A percentile compares a stretch with the other conserved stretches of the same genome.
phyloP scores from a whole-genome alignment of 2,797 vertebrate genomes.

The Cottoperca gobio region DNA sequence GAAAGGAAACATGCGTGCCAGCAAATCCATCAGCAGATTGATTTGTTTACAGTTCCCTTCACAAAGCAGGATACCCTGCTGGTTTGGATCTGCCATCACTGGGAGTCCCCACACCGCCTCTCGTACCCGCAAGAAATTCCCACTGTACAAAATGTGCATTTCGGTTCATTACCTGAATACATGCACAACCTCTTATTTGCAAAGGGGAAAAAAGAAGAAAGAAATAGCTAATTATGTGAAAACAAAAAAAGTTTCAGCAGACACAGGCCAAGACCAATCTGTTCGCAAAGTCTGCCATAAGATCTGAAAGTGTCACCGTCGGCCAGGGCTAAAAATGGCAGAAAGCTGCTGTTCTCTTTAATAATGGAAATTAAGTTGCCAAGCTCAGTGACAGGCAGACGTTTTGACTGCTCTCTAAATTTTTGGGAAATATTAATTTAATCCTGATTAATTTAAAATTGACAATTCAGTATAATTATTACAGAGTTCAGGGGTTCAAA shows the following conservation, averaged over 20 bases:
- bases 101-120: conserved; percentile 34
- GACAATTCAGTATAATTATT: background rate
- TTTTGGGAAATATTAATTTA: background rate
- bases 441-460: background rate
- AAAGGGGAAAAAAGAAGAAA: background rate
- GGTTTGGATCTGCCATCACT: conserved; percentile 32
- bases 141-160: conserved; percentile 6
- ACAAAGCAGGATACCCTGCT: conserved; percentile 28
- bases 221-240: background rate
- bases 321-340: conserved; percentile 8
- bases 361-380: background rate
- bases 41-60: conserved; percentile 45
- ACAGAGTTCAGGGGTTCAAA: background rate
- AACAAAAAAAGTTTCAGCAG: background rate
- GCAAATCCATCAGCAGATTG: conserved; percentile 25
- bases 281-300: background rate
- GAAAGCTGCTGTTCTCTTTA: background rate
- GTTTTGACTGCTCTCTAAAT: background rate
- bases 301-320: background rate
- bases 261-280: background rate
- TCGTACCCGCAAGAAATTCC: conserved; percentile 19
- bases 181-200: background rate
- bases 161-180: conserved; percentile 11
- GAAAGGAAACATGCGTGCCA: conserved; percentile 20
- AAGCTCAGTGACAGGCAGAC: background rate